These are phyloP conservation scores for Rhagophthalmus giganteus DNA, from an alignment of 2,888 invertebrate genomes.

Conservation along the genomic window DNA sequence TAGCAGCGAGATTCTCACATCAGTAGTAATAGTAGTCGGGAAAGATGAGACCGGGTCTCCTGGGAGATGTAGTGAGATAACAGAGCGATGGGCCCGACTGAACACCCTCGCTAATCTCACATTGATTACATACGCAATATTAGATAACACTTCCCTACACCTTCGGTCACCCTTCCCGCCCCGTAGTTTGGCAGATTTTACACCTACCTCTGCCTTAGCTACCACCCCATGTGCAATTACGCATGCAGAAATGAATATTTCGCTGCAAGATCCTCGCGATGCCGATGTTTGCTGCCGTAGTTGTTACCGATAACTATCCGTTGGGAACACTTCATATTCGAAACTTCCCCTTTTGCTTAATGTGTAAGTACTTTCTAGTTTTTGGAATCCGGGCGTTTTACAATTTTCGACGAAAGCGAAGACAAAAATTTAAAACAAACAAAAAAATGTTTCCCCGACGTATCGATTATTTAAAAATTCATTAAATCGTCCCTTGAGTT, in stretches of 20 bases:
- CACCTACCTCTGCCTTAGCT: conserved; percentile 33
- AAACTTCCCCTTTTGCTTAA: conserved; percentile 10
- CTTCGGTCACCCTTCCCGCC: conserved; percentile 24
- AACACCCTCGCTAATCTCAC: conserved; percentile 54
- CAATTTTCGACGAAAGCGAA: no score
- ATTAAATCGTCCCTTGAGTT: conserved; percentile 34
- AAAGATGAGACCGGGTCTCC: conserved; percentile 40
- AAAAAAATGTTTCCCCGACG: no score
- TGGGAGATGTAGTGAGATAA: conserved; percentile 51
- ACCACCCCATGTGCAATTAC: conserved; percentile 41
- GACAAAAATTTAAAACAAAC: no score
- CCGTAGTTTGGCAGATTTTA: conserved; percentile 32
- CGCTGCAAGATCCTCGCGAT: conserved; percentile 25
- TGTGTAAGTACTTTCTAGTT: neutral
- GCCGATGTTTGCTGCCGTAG: conserved; percentile 14
- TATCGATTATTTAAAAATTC: conserved; percentile 42
- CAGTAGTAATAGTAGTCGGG: conserved; percentile 31
- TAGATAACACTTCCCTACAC: conserved; percentile 51
- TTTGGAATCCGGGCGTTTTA: no score
- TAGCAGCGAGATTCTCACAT: conserved; percentile 31
- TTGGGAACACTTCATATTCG: conserved; percentile 31
- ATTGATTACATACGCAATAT: conserved; percentile 56
- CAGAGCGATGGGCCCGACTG: conserved; percentile 47
- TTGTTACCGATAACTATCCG: conserved; percentile 33
- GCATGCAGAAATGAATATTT: conserved; percentile 34